Evolutionary conservation across 35 echinoderm and acorn worm species (phyloP), one percentile per base, ranked within the genome.

Genomic region (Lytechinus pictus): DNA sequence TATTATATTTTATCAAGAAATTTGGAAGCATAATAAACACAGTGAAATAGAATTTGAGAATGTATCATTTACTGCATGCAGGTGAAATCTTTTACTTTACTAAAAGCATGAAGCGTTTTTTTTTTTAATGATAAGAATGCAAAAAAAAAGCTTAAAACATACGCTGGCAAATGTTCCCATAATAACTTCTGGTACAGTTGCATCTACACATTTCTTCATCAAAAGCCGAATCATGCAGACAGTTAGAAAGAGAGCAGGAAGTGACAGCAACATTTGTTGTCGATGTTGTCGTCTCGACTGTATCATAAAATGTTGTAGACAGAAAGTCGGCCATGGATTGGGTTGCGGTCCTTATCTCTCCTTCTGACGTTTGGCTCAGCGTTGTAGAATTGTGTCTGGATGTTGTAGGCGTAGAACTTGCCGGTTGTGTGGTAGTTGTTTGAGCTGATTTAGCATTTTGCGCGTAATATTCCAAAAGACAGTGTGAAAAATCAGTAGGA

Each of bases 111-210:
- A 44, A 44, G 33, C 33, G 33, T 0, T 44, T 44, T 44, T 44
- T 44, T 44, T 44, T 44, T 44, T 44, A 0, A 90, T 52, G 44
- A 89, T 51, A 90, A 8, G 44, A 13, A 90, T 90, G 52, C 28
- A 90, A 44, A 44, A 44, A 44, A 54, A 90, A 54, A 54, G 8
- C 0, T 14, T 44, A 28, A 90, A 44, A 52, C 92, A 54, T 86
- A 96, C 95, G 92, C 86, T 94, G 71, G 19, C 95, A 96, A n/a
- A 92, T 94, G 72, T 96, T 51, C 0, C 95, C 95, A 28, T 96
- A 92, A 72, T 94, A 96, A n/a, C 86, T 92, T 5, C 54, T 52
- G 28, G 86, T 44, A 55, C 95, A 96, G 33, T 54, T 54, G 92
- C 95, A 96, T 57, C 52, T 79, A 56, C 95, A 96, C 3, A 27